Evolutionary conservation across 2,888 invertebrate genomes (phyloP).

Genomic region (Hofmannophila pseudospretella): DNA sequence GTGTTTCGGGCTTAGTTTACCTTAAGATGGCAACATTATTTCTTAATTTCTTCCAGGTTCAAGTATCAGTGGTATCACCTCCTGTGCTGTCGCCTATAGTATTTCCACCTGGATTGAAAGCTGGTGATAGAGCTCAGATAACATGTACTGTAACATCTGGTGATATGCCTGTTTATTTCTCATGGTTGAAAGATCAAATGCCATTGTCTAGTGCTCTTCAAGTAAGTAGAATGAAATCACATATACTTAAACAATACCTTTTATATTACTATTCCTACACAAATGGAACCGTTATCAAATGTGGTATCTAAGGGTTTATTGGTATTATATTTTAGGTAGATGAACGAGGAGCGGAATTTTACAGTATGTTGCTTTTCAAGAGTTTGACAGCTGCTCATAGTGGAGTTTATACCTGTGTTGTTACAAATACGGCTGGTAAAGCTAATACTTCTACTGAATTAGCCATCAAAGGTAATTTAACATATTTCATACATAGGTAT

Average conservation of each 20-base stretch:
- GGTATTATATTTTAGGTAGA: constrained; percentile 66
- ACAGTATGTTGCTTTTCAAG: constrained; percentile 84
- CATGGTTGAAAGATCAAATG: constrained; percentile 81
- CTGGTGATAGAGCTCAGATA: constrained; percentile 87
- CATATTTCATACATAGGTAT: not conserved
- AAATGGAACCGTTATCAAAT: too few species aligned
- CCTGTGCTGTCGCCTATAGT: constrained; percentile 91
- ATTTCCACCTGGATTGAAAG: constrained; percentile 88
- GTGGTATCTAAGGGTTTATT: too few species aligned
- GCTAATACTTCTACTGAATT: constrained; percentile 83
- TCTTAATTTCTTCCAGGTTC: constrained; percentile 41
- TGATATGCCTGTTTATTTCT: constrained; percentile 82
- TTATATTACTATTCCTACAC: too few species aligned
- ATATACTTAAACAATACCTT: too few species aligned
- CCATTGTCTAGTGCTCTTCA: constrained; percentile 81
- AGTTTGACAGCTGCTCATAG: constrained; percentile 83
- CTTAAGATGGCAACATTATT: too few species aligned
- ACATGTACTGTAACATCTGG: constrained; percentile 90
- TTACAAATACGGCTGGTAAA: constrained; percentile 85
- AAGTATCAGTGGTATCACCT: constrained; percentile 76
- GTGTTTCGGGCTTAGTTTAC: not conserved
- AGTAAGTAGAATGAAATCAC: constrained; percentile 63
- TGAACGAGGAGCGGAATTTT: constrained; percentile 84
- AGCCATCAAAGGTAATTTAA: constrained; percentile 81
- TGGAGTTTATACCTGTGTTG: constrained; percentile 84